Evolutionary conservation across 2,113 vertebrate genomes (phyloP).

Genomic region (Muscicapa adusta): DNA sequence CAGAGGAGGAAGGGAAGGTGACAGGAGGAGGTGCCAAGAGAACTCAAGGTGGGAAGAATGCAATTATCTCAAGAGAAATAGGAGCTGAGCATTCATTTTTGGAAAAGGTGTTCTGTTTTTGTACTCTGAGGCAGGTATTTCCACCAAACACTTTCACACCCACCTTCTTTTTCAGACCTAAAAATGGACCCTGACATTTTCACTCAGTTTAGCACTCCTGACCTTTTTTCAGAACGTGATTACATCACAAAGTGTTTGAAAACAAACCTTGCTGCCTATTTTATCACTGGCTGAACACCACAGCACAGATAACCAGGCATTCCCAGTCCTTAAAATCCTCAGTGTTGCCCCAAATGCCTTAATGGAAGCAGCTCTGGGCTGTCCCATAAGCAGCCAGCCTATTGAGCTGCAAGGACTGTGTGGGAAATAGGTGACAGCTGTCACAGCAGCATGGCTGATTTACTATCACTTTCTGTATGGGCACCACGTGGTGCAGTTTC

Average conservation of each 20-base stretch:
- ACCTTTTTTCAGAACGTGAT: not conserved
- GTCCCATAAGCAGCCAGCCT: not conserved
- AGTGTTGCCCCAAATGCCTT: not conserved
- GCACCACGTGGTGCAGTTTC: not conserved
- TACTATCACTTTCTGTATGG: slow-evolving; percentile 18
- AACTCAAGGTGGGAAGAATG: not conserved
- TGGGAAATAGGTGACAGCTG: accelerated
- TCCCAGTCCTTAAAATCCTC: not conserved
- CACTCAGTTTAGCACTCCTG: not conserved
- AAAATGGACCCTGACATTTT: not conserved
- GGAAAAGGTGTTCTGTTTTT: not conserved
- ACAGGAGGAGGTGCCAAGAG: not conserved
- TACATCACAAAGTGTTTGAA: not conserved
- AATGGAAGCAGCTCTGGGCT: not conserved
- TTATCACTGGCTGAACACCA: not conserved
- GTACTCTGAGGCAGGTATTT: not conserved
- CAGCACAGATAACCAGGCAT: not conserved
- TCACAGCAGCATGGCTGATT: not conserved
- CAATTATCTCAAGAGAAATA: slow-evolving; percentile 17
- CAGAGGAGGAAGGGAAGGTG: not conserved
- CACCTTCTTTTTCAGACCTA: not conserved
- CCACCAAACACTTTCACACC: not conserved
- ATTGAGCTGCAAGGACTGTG: accelerated
- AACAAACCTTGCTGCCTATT: not conserved
- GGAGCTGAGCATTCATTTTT: not conserved